Base-by-base conservation (phyloP, 2,797 vertebrate species). In the Dendrocincla tyrannina region DNA sequence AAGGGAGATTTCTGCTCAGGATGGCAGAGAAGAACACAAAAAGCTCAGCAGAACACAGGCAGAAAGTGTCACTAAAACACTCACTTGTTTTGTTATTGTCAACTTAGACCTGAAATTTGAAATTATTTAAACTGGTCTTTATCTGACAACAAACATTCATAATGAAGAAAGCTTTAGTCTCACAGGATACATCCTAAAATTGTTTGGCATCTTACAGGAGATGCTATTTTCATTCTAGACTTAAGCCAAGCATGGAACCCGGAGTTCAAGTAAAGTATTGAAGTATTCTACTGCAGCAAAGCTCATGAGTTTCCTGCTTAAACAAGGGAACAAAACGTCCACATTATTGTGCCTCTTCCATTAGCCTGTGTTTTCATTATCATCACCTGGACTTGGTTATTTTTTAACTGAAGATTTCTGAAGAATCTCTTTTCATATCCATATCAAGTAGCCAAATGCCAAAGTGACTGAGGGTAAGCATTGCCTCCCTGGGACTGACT, bases 381-480 rank as follows among this genome's bases (percentile, higher is more conserved):
- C 0, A 0, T 11, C 33, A 75, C 1, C 10, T 17, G 18, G 32
- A 44, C 27, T 32, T 37, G 10, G 25, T 28, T 85, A 10, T 44
- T 59, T 79, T 92, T 56, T 27, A 49, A 58, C 16, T 32, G 39
- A 80, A 59, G 11, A 28, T 30, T 80, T 68, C 41, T 33, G 16
- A 55, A 78, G 8, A 24, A 47, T 44, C 69, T 44, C 68, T 69
- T 75, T 63, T 28, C 5, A 1, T 18, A 32, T 30, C 53, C 55
- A 42, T 19, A 33, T 1, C 30, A 73, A 88, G 81, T 4, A 72
- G 28, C 25, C 81, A 66, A 89, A 69, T 3, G 10, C 50, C 28
- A 27, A 85, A 11, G 8, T 46, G 70, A n/a, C 28, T 27, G 17
- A 52, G 18, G 30, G 23, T 4, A 60, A 73, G 41, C 42, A 25